Base-by-base conservation (phyloP, 2,888 invertebrate species). In the Tridacna crocea region DNA sequence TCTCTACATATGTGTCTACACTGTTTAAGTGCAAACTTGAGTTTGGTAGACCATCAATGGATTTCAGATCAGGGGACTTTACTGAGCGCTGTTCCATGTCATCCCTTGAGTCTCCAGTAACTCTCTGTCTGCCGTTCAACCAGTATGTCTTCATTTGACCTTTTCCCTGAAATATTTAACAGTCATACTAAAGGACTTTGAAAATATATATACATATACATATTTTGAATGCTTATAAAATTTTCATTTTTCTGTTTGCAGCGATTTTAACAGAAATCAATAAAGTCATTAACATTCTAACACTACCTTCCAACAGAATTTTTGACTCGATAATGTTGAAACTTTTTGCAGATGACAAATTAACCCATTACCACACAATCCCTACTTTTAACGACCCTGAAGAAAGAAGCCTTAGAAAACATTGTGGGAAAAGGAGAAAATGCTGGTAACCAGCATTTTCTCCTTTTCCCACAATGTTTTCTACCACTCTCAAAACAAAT, bases 101-200 rank as follows among this genome's bases (percentile, higher is more conserved):
- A 19, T 55, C 3, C 3, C 15, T 55, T 15, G 19, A 19, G 15
- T 55, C 55, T 46, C 46, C 46, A 46, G 27, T 66, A 19, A 46
- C 46, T 46, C 13, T 17, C 8, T 19, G 48, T 47, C 27, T 70
- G 17, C 47, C 70, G 24, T 47, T 48, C 55, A 87, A 61, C 87
- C 87, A 87, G 65, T 82, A 85, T 13, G 87, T 87, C 55, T 83
- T 85, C 87, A 87, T 85, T n/a, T 80, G 17, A 24, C 87, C 87
- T 76, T 87, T 87, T 22, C 87, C 87, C 87, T 87, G 66, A 10
- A 86, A 36, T 36, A 36, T 36, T 36, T 36, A 4, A 36, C 80
- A 74, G 19, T 36, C 36, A 36, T 4, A 8, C 8, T 36, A 36
- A 36, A 36, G 8, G 8, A n/a, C n/a, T 2, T 36, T 36, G 36